Evolutionary conservation across 1,140 invertebrate species (phyloP), one percentile per base, ranked within the genome.

Genomic region (Drosophila sp.): DNA sequence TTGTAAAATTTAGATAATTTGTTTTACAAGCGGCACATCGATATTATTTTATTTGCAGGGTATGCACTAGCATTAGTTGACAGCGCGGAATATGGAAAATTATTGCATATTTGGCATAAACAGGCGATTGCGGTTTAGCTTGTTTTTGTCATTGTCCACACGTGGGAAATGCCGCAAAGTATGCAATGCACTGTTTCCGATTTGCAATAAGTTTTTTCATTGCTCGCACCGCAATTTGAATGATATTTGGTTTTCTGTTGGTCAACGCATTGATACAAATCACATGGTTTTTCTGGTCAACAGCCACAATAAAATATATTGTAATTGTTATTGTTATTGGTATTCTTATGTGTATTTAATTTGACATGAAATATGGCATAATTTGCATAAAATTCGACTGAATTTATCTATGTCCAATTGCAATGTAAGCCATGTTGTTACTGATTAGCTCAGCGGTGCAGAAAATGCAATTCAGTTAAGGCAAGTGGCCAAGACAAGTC

Each of bases 81-180:
- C 48, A 61, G 48, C 9, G 43, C 57, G 45, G 70, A 81, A 70
- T 64, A 69, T 66, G 11, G 36, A 46, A 76, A 67, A 72, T 78
- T 71, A 66, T 75, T 86, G 82, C 78, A 78, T 65, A 87, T 81
- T 86, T 78, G 62, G 82, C 82, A 76, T 56, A 87, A 87, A 82
- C 66, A 76, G 63, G n/a, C 40, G 25, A 70, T 54, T 81, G 82
- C 43, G 81, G 82, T 87, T 76, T 80, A 45, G 54, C 48, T 70
- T 64, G 50, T 78, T 67, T 80, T 48, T 51, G 70, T 58, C 13
- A 16, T 64, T 80, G 57, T 70, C 72, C 70, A 70, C 71, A 73
- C 54, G 64, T 62, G 41, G 56, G 9, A 9, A 38, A 25, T 29
- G 34, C 78, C 72, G 34, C 72, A 75, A 72, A 76, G 59, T 43